Percentiles rank a stretch among this genome's conserved stretches.
Conservation (phyloP, 2,888 invertebrate species). For the Odontomyia ornata region DNA sequence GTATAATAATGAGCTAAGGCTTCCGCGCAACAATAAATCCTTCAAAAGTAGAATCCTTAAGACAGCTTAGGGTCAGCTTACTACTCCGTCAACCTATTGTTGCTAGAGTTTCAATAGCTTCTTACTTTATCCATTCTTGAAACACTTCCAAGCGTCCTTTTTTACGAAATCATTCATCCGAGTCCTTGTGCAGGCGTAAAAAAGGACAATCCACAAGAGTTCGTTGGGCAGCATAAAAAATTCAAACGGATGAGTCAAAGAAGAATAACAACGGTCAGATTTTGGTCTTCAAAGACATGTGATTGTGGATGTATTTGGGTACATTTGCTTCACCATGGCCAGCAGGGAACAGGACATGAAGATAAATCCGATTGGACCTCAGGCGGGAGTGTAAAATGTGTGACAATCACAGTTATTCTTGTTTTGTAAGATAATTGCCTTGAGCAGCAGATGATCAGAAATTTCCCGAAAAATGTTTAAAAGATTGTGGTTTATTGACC, state of each 20-base stretch:
- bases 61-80: slow-evolving; percentile 48
- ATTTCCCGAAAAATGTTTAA: background rate
- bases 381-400: background rate
- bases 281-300: background rate
- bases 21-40: slow-evolving; percentile 10
- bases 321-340: background rate
- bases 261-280: background rate
- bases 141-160: background rate
- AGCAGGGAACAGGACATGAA: background rate
- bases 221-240: background rate
- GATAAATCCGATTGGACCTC: background rate
- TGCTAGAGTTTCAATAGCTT: background rate
- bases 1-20: slow-evolving; percentile 20
- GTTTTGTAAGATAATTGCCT: background rate
- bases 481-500: background rate
- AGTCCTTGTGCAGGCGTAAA: background rate
- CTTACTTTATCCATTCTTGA: background rate
- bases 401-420: background rate
- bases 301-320: background rate
- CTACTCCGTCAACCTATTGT: slow-evolving; percentile 39
- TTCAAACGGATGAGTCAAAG: background rate
- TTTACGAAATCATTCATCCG: background rate
- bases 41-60: background rate
- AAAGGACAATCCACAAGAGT: background rate
- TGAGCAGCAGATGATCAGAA: background rate